Percentiles rank a stretch among this genome's conserved stretches.
phyloP scores from a whole-genome alignment of 1,140 invertebrate species.

The Zaprionus capensis region DNA sequence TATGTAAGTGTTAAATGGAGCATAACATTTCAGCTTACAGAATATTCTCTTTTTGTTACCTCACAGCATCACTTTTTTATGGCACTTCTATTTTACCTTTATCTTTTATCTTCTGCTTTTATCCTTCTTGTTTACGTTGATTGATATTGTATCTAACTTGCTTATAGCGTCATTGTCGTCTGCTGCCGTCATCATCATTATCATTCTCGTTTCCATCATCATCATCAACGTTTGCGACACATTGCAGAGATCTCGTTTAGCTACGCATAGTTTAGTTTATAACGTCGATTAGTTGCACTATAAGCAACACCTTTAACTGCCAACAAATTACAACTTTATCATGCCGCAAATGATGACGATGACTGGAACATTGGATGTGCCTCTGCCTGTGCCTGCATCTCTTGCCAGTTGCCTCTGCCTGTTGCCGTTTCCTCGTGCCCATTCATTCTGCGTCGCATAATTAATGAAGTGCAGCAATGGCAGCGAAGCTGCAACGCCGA shows the following conservation, averaged over 20 bases:
- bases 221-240: slow-evolving; percentile 70
- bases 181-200: slow-evolving; percentile 23
- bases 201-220: slow-evolving; percentile 56
- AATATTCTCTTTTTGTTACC: background rate
- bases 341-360: slow-evolving; percentile 69
- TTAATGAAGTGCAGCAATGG: slow-evolving; percentile 78
- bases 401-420: background rate
- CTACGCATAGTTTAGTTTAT: slow-evolving; percentile 79
- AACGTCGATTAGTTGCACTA: slow-evolving; percentile 80
- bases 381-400: slow-evolving; percentile 15
- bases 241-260: slow-evolving; percentile 73
- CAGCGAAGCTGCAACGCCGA: slow-evolving; percentile 25
- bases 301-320: slow-evolving; percentile 82
- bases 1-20: background rate
- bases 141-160: slow-evolving; percentile 27
- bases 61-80: background rate
- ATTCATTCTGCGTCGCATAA: slow-evolving; percentile 76
- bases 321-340: slow-evolving; percentile 83
- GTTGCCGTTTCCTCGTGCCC: slow-evolving; percentile 10
- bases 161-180: background rate
- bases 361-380: slow-evolving; percentile 43
- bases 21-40: background rate
- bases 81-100: background rate
- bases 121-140: slow-evolving; percentile 20
- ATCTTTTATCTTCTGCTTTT: background rate